Conservation (phyloP, 2,113 vertebrate species). For the Antechinus flavipes region DNA sequence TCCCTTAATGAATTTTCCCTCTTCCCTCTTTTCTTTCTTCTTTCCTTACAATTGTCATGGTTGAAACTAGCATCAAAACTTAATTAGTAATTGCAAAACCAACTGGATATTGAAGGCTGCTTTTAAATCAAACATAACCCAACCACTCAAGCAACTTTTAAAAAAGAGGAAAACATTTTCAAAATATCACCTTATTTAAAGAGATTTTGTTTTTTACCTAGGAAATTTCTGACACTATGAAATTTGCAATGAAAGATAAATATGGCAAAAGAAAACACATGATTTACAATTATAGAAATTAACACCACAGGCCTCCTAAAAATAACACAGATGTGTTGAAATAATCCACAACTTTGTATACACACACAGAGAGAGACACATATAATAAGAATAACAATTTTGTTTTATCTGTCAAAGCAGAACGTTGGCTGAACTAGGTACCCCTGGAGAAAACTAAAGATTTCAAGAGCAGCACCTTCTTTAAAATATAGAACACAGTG, state of each 20-base stretch:
- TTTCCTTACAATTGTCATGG: constrained; percentile 43
- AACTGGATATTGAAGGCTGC: background rate
- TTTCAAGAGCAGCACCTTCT: background rate
- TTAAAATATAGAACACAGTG: background rate
- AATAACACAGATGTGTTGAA: background rate
- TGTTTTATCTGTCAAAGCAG: background rate
- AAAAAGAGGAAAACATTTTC: background rate
- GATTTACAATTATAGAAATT: background rate
- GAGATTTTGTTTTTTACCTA: background rate
- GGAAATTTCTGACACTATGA: background rate
- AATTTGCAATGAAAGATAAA: background rate
- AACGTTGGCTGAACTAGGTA: background rate
- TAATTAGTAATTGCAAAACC: constrained; percentile 30
- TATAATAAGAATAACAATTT: constrained; percentile 25
- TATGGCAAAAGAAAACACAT: no score
- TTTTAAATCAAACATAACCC: background rate
- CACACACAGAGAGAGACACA: background rate
- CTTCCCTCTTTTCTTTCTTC: constrained; percentile 24
- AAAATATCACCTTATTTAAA: background rate
- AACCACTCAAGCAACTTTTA: background rate
- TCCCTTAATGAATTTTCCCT: constrained; percentile 5
- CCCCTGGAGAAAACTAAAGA: background rate
- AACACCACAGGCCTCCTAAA: background rate
- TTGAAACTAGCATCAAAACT: constrained; percentile 25
- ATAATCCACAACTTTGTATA: background rate